phyloP scores from a whole-genome alignment of 2,797 vertebrate genomes.

The Amphiprion clarkii region DNA sequence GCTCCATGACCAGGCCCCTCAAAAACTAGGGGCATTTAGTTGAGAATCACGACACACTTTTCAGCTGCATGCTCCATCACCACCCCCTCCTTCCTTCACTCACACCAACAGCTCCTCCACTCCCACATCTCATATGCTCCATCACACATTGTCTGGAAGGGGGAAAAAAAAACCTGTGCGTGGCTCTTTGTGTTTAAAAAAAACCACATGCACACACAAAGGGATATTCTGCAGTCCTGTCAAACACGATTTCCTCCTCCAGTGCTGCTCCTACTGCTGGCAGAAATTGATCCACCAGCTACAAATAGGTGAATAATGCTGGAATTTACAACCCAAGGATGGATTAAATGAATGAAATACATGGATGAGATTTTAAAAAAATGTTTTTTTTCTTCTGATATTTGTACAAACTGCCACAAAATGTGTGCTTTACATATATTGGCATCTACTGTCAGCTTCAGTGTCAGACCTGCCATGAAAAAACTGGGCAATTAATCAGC shows the following conservation, averaged over 20 bases:
- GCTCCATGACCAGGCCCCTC: background rate
- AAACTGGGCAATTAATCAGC: too few relatives aligned
- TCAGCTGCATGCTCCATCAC: conserved; percentile 10
- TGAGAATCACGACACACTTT: conserved; percentile 57
- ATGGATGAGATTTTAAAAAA: background rate
- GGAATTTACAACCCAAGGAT: background rate
- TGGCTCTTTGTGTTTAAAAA: conserved; percentile 17
- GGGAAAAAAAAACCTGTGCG: background rate
- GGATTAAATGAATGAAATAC: too few relatives aligned
- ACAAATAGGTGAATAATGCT: background rate
- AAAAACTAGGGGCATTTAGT: background rate
- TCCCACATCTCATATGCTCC: conserved; percentile 40
- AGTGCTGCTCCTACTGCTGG: conserved; percentile 16
- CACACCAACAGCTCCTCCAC: conserved; percentile 38
- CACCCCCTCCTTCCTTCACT: conserved; percentile 16
- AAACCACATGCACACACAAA: background rate
- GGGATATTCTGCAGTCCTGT: conserved; percentile 32
- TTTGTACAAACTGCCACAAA: too few relatives aligned
- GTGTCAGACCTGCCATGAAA: too few relatives aligned
- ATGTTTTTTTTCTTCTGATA: background rate
- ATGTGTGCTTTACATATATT: too few relatives aligned
- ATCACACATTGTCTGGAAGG: conserved; percentile 15
- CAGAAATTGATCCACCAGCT: background rate
- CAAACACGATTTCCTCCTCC: conserved; percentile 46
- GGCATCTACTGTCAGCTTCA: too few relatives aligned